phyloP scores from a whole-genome alignment of 2,113 vertebrate genomes.

The Haemorhous mexicanus region DNA sequence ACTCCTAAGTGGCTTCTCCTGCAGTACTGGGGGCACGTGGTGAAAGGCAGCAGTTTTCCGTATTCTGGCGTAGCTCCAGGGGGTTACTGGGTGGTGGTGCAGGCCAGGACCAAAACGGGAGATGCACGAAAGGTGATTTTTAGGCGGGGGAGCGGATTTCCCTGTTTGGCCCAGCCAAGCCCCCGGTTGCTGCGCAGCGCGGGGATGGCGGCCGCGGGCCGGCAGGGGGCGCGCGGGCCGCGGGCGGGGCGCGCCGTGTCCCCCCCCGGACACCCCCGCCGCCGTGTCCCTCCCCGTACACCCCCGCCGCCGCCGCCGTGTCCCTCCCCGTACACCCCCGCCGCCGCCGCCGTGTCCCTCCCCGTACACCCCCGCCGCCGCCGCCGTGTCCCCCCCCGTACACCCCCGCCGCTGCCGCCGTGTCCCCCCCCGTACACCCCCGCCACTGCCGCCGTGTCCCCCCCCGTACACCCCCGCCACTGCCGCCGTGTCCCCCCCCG shows the following conservation, averaged over 20 bases:
- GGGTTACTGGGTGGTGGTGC: background rate
- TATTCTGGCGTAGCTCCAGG: background rate
- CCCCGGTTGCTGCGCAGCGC: background rate
- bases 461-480: too few species aligned
- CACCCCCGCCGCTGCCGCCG: too few species aligned
- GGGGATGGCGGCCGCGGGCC: background rate
- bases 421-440: too few species aligned
- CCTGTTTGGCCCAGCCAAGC: background rate
- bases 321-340: too few species aligned
- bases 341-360: too few species aligned
- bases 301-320: too few species aligned
- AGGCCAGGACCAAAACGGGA: background rate
- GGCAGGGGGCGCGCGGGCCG: background rate
- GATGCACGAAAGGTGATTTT: rapidly evolving
- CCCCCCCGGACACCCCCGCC: too few species aligned
- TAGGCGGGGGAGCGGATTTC: background rate
- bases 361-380: too few species aligned
- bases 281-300: too few species aligned
- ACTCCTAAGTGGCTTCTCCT: background rate
- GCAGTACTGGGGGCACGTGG: rapidly evolving
- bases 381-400: too few species aligned
- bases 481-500: background rate
- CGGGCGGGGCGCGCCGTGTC: rapidly evolving
- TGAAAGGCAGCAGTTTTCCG: background rate
- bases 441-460: too few species aligned